Conservation (phyloP, 2,113 vertebrate genomes). For the Eidolon helvum region DNA sequence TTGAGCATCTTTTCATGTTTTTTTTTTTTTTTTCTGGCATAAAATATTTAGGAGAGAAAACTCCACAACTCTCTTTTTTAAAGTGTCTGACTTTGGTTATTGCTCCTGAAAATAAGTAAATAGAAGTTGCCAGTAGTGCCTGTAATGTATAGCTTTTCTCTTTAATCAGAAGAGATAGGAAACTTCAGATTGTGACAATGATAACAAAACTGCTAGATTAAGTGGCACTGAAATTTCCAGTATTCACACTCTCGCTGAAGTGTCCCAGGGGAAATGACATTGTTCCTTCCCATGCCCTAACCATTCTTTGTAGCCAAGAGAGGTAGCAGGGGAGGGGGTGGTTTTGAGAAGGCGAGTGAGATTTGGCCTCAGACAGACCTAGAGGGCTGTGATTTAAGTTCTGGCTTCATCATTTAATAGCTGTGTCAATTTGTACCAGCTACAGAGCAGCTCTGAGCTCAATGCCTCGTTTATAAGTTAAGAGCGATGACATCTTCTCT, state of each 20-base stretch:
- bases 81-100: background rate
- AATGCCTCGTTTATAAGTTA: background rate
- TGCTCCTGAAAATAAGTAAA: background rate
- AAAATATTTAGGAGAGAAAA: background rate
- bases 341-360: background rate
- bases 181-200: background rate
- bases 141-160: background rate
- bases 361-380: background rate
- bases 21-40: background rate
- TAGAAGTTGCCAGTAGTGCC: background rate
- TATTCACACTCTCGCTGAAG: background rate
- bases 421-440: background rate
- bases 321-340: no score
- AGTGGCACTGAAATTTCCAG: background rate
- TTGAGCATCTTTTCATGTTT: background rate
- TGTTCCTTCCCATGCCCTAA: background rate
- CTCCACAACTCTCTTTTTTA: background rate
- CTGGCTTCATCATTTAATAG: background rate
- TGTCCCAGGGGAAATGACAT: background rate
- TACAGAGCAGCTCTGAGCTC: background rate
- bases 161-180: background rate
- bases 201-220: background rate
- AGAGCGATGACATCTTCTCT: background rate
- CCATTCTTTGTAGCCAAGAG: background rate
- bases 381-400: background rate